Evolutionary conservation across 2,113 vertebrate species (phyloP).

Genomic region (Nycticebus coucang): DNA sequence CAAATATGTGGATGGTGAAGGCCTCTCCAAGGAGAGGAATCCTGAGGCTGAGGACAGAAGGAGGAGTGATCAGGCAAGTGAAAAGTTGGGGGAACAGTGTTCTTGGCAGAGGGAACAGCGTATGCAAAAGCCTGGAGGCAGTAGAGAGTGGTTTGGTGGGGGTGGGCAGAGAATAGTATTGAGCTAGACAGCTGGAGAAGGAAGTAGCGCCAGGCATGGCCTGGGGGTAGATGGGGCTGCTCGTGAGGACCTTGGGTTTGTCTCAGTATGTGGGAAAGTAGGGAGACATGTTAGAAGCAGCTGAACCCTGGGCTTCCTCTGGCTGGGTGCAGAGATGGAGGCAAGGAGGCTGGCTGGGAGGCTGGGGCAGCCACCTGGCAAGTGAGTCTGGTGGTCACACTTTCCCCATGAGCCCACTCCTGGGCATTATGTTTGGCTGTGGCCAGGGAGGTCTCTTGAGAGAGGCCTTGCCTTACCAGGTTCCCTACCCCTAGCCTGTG

Average conservation of each 20-base stretch:
- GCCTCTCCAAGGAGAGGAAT: background rate
- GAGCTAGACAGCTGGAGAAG: too few relatives aligned
- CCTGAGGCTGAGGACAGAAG: background rate
- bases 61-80: background rate
- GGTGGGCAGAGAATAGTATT: background rate
- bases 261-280: background rate
- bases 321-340: background rate
- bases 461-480: background rate
- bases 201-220: background rate
- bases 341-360: background rate
- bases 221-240: background rate
- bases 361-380: background rate
- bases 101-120: background rate
- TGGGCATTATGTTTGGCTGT: background rate
- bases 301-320: too few relatives aligned
- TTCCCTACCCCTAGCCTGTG: rapidly evolving
- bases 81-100: background rate
- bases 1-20: rapidly evolving
- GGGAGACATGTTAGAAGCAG: background rate
- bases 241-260: background rate
- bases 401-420: background rate
- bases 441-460: background rate
- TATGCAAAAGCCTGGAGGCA: background rate
- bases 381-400: background rate
- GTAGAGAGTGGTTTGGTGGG: background rate